Conservation (phyloP, 92 coral and sea anemone genomes). For the Anthopleura xanthogrammica region DNA sequence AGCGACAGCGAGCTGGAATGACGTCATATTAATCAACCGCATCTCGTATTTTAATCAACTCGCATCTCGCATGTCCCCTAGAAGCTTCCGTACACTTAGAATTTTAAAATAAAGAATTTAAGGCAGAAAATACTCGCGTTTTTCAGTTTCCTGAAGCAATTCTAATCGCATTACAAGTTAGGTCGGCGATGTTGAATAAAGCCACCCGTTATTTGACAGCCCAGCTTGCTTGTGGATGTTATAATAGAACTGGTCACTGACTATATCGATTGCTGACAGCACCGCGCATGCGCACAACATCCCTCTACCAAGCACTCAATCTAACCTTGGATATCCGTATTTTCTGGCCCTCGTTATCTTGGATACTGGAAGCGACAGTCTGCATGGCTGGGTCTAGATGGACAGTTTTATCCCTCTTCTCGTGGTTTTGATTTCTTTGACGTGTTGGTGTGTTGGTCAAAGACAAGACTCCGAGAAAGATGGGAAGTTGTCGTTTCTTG, state of each 20-base stretch:
- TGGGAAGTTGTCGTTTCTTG: slow-evolving; percentile 68
- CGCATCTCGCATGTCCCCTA: no score
- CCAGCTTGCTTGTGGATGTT: slow-evolving; percentile 23
- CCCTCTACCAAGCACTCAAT: background rate
- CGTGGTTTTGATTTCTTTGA: slow-evolving; percentile 18
- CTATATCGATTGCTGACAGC: slow-evolving; percentile 29
- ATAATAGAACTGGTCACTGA: slow-evolving; percentile 33
- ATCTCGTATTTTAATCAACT: no score
- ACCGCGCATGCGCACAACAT: slow-evolving; percentile 18
- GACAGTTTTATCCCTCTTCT: slow-evolving; percentile 26
- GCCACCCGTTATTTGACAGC: slow-evolving; percentile 33
- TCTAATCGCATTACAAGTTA: slow-evolving; percentile 12
- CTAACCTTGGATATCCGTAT: slow-evolving; percentile 10
- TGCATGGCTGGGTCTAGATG: slow-evolving; percentile 50
- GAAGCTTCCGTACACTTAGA: no score
- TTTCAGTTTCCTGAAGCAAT: background rate
- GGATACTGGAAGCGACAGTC: slow-evolving; percentile 5
- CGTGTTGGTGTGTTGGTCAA: slow-evolving; percentile 4
- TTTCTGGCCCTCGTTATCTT: slow-evolving; percentile 4
- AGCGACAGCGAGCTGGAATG: no score
- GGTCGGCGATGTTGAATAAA: background rate
- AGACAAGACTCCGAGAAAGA: slow-evolving; percentile 14
- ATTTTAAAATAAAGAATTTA: no score
- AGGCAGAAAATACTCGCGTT: background rate
- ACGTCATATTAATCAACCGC: no score